Base-by-base conservation (phyloP, 2,797 vertebrate genomes). In the Chrosomus eos region DNA sequence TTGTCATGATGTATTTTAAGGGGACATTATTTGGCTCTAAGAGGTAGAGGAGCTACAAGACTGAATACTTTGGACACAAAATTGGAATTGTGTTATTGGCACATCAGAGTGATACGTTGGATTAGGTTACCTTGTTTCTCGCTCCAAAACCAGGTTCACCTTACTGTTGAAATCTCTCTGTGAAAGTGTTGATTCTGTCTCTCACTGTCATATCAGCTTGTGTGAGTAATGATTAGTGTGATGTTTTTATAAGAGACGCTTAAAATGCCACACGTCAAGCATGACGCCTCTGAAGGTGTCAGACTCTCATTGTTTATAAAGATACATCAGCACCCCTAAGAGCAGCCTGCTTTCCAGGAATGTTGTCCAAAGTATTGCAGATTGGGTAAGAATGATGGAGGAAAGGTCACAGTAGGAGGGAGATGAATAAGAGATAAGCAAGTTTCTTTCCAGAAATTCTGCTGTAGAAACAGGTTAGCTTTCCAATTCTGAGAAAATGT, bases 31-130 rank as follows among this genome's bases (percentile, higher is more conserved):
- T 80, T 71, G 28, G 19, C 58, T 85, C 87, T 85, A 48, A 28
- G 13, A 31, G 75, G 58, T 64, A 18, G 26, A 60, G 75, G 83
- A 85, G 48, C 76, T 53, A 84, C 72, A 74, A 38, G 87, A 91
- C 92, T 85, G 90, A 93, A 94, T 92, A 93, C 85, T 94, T 83
- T 93, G 93, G 91, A 92, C 33, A 60, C 66, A 85, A 74, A 91
- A 82, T 90, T 92, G 90, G 73, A 91, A 80, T 91, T 92, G 89
- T 89, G 89, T 91, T 90, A 88, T 87, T 93, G 91, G 92, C 88
- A 80, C 70, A 86, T 88, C 83, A 81, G 82, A 81, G 88, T 87
- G 87, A 90, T 92, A 89, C 89, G 68, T 84, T 92, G 88, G 91
- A 91, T 92, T 90, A 78, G 83, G 89, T 93, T 93, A 90, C 93